Conservation (phyloP, 2,113 vertebrate genomes). For the Tragelaphus scriptus region DNA sequence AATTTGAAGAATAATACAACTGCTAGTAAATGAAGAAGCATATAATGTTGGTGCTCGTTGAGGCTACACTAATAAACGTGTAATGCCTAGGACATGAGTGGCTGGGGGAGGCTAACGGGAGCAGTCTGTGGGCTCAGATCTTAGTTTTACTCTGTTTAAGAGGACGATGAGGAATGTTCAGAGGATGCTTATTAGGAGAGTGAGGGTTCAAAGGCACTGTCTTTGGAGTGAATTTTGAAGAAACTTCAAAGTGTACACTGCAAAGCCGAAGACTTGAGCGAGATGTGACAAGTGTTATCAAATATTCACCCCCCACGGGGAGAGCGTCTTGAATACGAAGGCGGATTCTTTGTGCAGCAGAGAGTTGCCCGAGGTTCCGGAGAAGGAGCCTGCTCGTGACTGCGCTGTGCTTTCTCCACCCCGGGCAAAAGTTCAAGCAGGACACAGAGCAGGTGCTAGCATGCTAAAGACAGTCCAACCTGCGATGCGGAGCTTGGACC, state of each 20-base stretch:
- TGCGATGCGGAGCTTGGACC: rapidly evolving
- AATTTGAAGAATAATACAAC: neutral
- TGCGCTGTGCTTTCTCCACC: rapidly evolving
- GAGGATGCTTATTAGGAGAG: neutral
- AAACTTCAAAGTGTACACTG: rapidly evolving
- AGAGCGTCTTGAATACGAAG: rapidly evolving
- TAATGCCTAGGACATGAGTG: neutral
- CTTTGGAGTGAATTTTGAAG: neutral
- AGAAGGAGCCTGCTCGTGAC: rapidly evolving
- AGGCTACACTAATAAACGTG: rapidly evolving
- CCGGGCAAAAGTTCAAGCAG: rapidly evolving
- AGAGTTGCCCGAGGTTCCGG: rapidly evolving
- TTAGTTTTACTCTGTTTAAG: neutral
- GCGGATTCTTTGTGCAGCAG: rapidly evolving
- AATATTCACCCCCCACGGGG: rapidly evolving
- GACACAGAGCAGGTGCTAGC: rapidly evolving
- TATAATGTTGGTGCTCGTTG: rapidly evolving
- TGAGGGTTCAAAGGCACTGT: rapidly evolving
- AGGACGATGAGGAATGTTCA: rapidly evolving
- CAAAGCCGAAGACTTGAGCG: too few species aligned
- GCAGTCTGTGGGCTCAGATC: rapidly evolving
- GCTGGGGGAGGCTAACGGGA: rapidly evolving
- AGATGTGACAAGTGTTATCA: rapidly evolving
- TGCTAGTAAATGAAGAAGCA: neutral
- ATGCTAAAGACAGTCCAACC: rapidly evolving